Conservation (phyloP, 2,888 invertebrate species). For the Abrostola tripartita region DNA sequence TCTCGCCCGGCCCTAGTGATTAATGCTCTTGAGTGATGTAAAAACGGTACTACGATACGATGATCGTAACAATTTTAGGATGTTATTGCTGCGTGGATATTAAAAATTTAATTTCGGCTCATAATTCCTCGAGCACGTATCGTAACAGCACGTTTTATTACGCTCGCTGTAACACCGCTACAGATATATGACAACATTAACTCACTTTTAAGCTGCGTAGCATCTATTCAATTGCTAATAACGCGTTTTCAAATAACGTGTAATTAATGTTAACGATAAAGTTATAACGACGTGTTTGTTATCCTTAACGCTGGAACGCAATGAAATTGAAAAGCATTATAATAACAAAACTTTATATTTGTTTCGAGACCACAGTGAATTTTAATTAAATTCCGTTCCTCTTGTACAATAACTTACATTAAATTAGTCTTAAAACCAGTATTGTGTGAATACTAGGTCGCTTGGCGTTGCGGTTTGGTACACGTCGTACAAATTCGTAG, state of each 20-base stretch:
- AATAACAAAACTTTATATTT: too few species aligned
- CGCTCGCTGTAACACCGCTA: constrained; percentile 56
- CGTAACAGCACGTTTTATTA: constrained; percentile 61
- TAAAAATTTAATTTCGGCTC: constrained; percentile 62
- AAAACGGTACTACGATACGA: constrained; percentile 49
- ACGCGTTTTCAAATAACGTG: constrained; percentile 33
- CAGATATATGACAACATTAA: constrained; percentile 56
- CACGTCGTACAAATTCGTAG: constrained; percentile 1
- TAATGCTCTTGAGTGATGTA: constrained; percentile 51
- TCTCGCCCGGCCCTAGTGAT: constrained; percentile 63
- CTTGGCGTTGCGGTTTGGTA: neutral
- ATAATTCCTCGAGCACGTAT: constrained; percentile 60
- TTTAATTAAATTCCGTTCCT: neutral
- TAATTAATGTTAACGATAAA: constrained; percentile 48
- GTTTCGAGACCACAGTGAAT: neutral
- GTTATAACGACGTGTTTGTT: constrained; percentile 32
- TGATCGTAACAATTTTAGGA: constrained; percentile 49
- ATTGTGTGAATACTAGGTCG: neutral
- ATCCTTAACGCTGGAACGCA: constrained; percentile 11
- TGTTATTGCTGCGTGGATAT: constrained; percentile 56
- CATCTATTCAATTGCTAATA: constrained; percentile 51
- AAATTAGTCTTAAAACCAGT: neutral
- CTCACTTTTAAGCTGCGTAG: constrained; percentile 51
- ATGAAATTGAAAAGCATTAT: neutral
- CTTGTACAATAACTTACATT: neutral